Percentiles rank a stretch among this genome's conserved stretches.
Conservation (phyloP, 2,797 vertebrate genomes). For the Hephaestus fuliginosus region DNA sequence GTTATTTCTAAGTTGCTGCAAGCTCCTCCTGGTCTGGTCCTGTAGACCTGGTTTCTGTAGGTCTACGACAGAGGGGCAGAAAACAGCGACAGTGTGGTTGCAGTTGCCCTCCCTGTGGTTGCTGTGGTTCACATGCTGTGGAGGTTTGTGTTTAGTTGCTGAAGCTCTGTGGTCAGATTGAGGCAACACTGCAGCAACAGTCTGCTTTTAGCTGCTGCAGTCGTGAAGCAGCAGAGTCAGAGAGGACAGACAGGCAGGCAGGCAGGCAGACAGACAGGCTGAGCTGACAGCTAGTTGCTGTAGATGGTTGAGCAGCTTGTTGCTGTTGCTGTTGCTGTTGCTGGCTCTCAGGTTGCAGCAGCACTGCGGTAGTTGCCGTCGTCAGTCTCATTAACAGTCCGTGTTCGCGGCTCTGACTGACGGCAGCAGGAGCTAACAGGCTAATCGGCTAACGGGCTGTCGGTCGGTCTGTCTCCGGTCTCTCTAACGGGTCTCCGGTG, state of each 20-base stretch:
- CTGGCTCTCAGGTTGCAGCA: slow-evolving; percentile 7
- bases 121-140: neutral
- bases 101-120: too few species aligned
- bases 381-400: slow-evolving; percentile 37
- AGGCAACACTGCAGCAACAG: neutral
- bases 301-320: too few species aligned
- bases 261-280: too few species aligned
- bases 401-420: neutral
- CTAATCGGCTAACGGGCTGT: slow-evolving; percentile 5
- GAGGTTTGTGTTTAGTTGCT: neutral
- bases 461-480: neutral
- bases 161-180: neutral
- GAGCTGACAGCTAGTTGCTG: neutral
- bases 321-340: neutral
- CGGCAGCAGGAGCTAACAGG: slow-evolving; percentile 15
- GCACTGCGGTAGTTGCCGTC: slow-evolving; percentile 9
- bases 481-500: neutral
- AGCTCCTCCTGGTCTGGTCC: neutral
- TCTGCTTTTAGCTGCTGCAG: neutral
- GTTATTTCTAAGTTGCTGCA: neutral
- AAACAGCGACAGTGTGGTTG: too few species aligned
- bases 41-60: neutral
- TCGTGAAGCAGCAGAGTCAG: too few species aligned
- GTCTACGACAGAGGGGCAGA: too few species aligned
- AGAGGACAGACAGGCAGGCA: too few species aligned